These are phyloP conservation scores for Heteropelma amictum DNA, from an alignment of 2,888 invertebrate species.

Conservation along the genomic window DNA sequence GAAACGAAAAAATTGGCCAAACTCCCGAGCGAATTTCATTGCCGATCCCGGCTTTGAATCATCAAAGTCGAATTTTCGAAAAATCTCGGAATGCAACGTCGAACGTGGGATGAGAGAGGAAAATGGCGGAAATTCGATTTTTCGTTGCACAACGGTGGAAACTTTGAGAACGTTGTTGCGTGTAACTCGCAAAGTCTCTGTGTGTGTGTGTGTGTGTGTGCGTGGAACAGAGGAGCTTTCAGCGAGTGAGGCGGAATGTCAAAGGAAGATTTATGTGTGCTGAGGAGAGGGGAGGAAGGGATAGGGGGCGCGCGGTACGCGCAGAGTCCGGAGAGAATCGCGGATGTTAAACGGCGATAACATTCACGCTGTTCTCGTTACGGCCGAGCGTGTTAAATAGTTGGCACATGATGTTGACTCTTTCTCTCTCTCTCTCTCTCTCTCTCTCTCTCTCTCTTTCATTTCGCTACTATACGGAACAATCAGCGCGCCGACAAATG, in stretches of 20 bases:
- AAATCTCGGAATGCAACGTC: too few species aligned
- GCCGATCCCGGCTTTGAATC: too few species aligned
- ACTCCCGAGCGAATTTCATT: too few species aligned
- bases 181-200: neutral
- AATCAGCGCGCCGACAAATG: constrained; percentile 52
- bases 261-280: constrained; percentile 10
- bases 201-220: neutral
- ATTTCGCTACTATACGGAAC: constrained; percentile 3
- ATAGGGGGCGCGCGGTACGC: constrained; percentile 10
- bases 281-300: constrained; percentile 16
- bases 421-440: constrained; percentile 12
- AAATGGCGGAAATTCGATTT: too few species aligned
- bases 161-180: too few species aligned
- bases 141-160: too few species aligned
- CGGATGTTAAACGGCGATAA: constrained; percentile 60
- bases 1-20: too few species aligned
- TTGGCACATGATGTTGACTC: constrained; percentile 60
- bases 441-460: constrained; percentile 10
- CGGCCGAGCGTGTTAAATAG: constrained; percentile 61
- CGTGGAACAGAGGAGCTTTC: constrained; percentile 32
- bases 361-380: constrained; percentile 62
- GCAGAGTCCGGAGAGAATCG: constrained; percentile 56
- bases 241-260: constrained; percentile 23
- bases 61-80: too few species aligned
- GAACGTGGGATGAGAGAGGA: too few species aligned